Evolutionary conservation across 2,888 invertebrate species (phyloP), one percentile per base, ranked within the genome.

Genomic region (Meganola albula): DNA sequence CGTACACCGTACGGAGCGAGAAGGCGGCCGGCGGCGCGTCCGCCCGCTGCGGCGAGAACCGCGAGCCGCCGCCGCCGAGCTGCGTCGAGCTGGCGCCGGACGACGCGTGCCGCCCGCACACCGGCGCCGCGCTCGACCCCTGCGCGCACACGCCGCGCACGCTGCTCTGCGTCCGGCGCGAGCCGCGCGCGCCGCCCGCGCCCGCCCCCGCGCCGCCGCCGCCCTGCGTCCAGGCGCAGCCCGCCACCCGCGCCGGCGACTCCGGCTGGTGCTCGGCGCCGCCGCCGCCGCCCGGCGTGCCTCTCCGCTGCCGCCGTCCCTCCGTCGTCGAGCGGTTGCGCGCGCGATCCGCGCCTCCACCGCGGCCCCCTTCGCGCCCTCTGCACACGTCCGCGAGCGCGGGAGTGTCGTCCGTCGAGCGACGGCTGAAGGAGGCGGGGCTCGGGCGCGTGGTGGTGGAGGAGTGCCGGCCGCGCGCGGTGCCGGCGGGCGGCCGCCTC

Each of bases 131-230:
- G 24, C 36, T 60, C 7, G 66, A 73, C 40, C 68, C 70, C 8
- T 75, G 74, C 49, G 62, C 60, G n/a, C 68, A 73, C 33, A 56
- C 49, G 1, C 69, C 71, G 2, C 64, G 63, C 9, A 37, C 64
- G 2, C 40, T 73, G 14, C 14, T 70, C 4, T 58, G 67, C 27
- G 51, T 74, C 11, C 65, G 73, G 14, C 67, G 75, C 12, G 23
- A 22, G 4, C 12, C 27, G 4, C 11, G 27, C 10, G 18, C 24
- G 16, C 26, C 9, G 7, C 2, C 2, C 13, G 1, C 16, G 16
- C 10, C 7, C 8, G 11, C 9, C 18, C 13, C 7, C 4, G 4
- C 13, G 16, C 5, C 10, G 2, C 9, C 4, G 5, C 6, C 10
- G 5, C 7, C 10, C 7, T 2, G 10, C 6, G n/a, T 27, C 10